A percentile compares a stretch with the other conserved stretches of the same genome.
Evolutionary conservation across 2,113 vertebrate genomes (phyloP).

Genomic region (Polypterus senegalus): DNA sequence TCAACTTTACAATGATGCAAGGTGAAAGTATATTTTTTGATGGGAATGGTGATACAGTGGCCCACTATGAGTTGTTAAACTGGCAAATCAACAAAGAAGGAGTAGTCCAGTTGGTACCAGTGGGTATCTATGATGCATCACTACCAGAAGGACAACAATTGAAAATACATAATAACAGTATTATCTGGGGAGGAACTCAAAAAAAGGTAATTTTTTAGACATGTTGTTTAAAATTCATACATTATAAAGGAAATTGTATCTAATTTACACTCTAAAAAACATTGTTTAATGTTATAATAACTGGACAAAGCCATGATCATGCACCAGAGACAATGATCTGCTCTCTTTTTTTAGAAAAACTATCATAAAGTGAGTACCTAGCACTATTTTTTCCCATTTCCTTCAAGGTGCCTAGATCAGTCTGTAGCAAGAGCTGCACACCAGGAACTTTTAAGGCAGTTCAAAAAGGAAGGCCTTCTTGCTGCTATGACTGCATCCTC

Average conservation of each 20-base stretch:
- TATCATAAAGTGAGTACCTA: too few relatives aligned
- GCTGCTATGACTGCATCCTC: constrained; percentile 15
- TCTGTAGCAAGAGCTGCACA: constrained; percentile 9
- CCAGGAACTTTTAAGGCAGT: constrained; percentile 11
- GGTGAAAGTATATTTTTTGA: background rate
- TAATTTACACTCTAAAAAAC: too few relatives aligned
- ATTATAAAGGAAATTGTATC: too few relatives aligned
- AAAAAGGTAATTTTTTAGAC: background rate
- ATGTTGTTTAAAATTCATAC: too few relatives aligned
- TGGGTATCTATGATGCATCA: constrained; percentile 5
- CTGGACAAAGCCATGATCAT: too few relatives aligned
- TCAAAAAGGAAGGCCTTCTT: constrained; percentile 6
- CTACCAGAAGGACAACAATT: background rate
- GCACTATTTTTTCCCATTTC: background rate
- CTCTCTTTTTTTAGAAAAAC: too few relatives aligned
- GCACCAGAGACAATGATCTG: too few relatives aligned
- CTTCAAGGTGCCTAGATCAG: constrained; percentile 7
- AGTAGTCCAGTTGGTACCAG: background rate
- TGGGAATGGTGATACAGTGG: constrained; percentile 5
- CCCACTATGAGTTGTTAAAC: constrained; percentile 5
- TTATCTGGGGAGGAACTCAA: constrained; percentile 5
- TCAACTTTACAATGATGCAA: constrained; percentile 1
- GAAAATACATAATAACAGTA: constrained; percentile 1
- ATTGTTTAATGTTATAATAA: too few relatives aligned
- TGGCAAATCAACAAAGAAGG: constrained; percentile 5